Conservation (phyloP, 2,113 vertebrate genomes). For the Perognathus longimembris region DNA sequence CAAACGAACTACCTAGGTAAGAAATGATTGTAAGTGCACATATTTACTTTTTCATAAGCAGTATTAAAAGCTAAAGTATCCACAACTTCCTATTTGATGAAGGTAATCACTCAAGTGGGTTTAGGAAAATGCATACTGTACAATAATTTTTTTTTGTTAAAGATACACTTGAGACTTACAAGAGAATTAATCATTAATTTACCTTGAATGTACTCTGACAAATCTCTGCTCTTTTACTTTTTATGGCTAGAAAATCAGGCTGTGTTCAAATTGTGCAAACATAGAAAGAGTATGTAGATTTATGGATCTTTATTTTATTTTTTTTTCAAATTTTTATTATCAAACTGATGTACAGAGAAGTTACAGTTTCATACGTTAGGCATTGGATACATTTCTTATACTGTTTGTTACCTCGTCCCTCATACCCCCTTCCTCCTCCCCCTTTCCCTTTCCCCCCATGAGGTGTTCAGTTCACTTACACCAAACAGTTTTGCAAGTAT, state of each 20-base stretch:
- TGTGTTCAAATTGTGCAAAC: background rate
- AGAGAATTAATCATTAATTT: conserved; percentile 38
- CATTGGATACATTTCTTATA: no score
- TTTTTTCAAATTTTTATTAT: no score
- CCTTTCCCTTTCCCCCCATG: no score
- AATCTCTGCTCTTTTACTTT: conserved; percentile 7
- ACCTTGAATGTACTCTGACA: background rate
- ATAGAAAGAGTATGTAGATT: background rate
- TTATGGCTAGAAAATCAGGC: background rate
- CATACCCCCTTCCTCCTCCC: no score
- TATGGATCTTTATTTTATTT: conserved; percentile 37
- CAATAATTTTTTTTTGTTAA: background rate
- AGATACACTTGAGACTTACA: conserved; percentile 4
- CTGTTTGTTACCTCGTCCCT: no score
- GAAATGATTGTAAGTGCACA: conserved; percentile 61
- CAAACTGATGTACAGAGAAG: no score
- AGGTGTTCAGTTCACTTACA: no score
- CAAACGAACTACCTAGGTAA: conserved; percentile 23
- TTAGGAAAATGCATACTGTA: background rate
- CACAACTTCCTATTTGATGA: conserved; percentile 49
- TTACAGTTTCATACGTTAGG: no score
- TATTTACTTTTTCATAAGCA: conserved; percentile 67
- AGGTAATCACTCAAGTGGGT: conserved; percentile 45
- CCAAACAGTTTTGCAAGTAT: no score
- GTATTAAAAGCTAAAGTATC: conserved; percentile 58